phyloP scores from a whole-genome alignment of 2,888 invertebrate genomes.

The Patella pellucida region DNA sequence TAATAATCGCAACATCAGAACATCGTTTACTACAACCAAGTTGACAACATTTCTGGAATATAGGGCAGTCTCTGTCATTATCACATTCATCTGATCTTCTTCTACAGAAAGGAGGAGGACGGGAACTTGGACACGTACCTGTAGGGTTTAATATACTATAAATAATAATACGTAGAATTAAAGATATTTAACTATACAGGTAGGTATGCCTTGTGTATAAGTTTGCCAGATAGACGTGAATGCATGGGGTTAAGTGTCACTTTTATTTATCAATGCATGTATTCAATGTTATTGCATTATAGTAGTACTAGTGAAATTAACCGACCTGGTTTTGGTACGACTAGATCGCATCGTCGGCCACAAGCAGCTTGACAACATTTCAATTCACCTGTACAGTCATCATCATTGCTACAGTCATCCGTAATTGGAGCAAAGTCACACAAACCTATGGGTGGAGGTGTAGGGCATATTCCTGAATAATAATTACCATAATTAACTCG shows the following conservation, averaged over 20 bases:
- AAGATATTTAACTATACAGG: no score
- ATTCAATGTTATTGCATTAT: no score
- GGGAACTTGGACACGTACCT: no score
- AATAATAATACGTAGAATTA: no score
- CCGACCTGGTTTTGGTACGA: background rate
- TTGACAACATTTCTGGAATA: slow-evolving; percentile 2
- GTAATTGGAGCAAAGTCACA: background rate
- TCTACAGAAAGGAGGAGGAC: background rate
- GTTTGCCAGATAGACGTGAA: no score
- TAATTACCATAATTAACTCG: no score
- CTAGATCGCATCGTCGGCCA: background rate
- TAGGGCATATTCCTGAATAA: background rate
- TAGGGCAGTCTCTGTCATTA: background rate
- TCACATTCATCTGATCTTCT: background rate
- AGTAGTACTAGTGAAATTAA: no score
- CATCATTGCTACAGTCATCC: background rate
- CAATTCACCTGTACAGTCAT: background rate
- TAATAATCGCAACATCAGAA: background rate
- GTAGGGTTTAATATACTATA: no score
- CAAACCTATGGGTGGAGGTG: no score
- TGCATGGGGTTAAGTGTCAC: no score
- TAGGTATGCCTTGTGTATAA: no score
- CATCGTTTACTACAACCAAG: background rate
- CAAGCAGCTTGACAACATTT: background rate
- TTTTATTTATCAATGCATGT: no score